These are phyloP conservation scores for Oncorhynchus nerka DNA, from an alignment of 2,113 vertebrate genomes.

Conservation along the genomic window DNA sequence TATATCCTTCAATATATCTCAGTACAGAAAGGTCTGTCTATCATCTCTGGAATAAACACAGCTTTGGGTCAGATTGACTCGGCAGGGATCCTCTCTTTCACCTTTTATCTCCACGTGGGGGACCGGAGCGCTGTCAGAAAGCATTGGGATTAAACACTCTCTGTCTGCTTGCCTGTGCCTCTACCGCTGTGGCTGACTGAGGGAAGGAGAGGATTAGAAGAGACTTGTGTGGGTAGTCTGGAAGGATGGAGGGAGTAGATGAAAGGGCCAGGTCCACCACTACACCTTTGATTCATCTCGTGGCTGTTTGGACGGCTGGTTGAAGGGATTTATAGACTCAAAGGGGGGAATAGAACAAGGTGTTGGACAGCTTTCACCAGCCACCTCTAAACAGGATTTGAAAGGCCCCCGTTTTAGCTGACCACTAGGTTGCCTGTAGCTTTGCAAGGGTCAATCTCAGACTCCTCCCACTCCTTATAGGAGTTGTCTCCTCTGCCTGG, in stretches of 20 bases:
- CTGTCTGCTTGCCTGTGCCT: background rate
- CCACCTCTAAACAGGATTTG: slow-evolving; percentile 16
- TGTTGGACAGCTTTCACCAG: background rate
- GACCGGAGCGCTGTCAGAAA: slow-evolving; percentile 15
- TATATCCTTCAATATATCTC: too few species aligned
- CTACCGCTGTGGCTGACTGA: background rate
- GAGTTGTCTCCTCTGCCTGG: slow-evolving; percentile 6
- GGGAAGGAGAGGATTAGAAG: too few species aligned
- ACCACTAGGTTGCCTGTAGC: slow-evolving; percentile 22
- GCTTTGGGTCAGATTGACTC: too few species aligned
- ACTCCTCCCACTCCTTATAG: slow-evolving; percentile 8
- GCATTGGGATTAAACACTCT: slow-evolving; percentile 29
- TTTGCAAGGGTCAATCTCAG: background rate
- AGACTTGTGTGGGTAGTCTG: too few species aligned
- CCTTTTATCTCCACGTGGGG: too few species aligned
- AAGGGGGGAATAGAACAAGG: too few species aligned
- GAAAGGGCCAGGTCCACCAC: slow-evolving; percentile 10
- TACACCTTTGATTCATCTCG: too few species aligned
- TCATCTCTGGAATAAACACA: too few species aligned
- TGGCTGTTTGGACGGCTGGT: too few species aligned
- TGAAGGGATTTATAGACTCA: too few species aligned
- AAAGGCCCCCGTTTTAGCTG: slow-evolving; percentile 7
- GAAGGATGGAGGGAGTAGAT: background rate
- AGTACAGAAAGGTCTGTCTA: too few species aligned
- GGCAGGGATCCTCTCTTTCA: too few species aligned